These are phyloP conservation scores for Calliphora vomitoria DNA, from an alignment of 2,888 invertebrate genomes.

Conservation along the genomic window DNA sequence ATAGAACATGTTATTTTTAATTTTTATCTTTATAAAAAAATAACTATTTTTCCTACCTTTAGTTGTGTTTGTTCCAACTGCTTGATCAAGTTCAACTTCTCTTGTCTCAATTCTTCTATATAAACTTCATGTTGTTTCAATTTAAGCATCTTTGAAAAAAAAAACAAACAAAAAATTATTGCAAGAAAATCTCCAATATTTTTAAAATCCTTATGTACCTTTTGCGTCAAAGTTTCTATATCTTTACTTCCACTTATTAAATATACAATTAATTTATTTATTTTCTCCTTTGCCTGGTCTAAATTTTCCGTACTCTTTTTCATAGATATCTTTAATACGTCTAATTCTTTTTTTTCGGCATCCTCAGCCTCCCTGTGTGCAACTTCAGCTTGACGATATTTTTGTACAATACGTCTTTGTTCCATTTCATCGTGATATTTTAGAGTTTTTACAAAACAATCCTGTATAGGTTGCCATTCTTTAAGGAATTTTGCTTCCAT, in stretches of 20 bases:
- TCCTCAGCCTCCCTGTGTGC: slow-evolving; percentile 20
- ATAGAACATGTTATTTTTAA: too few relatives aligned
- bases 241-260: slow-evolving; percentile 21
- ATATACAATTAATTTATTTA: slow-evolving; percentile 48
- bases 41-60: slow-evolving; percentile 26
- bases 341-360: not conserved
- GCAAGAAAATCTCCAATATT: not conserved
- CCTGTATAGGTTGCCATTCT: slow-evolving; percentile 62
- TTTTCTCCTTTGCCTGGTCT: slow-evolving; percentile 12
- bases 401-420: slow-evolving; percentile 59
- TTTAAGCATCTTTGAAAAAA: slow-evolving; percentile 36
- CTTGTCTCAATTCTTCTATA: slow-evolving; percentile 41
- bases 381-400: slow-evolving; percentile 54
- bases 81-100: slow-evolving; percentile 27
- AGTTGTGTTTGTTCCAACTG: slow-evolving; percentile 27
- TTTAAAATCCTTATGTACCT: slow-evolving; percentile 30
- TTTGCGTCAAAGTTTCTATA: not conserved
- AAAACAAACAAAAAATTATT: slow-evolving; percentile 2
- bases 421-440: slow-evolving; percentile 65
- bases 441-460: slow-evolving; percentile 33
- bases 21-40: too few relatives aligned
- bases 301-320: slow-evolving; percentile 16
- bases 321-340: not conserved
- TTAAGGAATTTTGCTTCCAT: slow-evolving; percentile 61
- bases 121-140: slow-evolving; percentile 40